phyloP scores from a whole-genome alignment of 2,113 vertebrate genomes.

The Furnarius figulus region DNA sequence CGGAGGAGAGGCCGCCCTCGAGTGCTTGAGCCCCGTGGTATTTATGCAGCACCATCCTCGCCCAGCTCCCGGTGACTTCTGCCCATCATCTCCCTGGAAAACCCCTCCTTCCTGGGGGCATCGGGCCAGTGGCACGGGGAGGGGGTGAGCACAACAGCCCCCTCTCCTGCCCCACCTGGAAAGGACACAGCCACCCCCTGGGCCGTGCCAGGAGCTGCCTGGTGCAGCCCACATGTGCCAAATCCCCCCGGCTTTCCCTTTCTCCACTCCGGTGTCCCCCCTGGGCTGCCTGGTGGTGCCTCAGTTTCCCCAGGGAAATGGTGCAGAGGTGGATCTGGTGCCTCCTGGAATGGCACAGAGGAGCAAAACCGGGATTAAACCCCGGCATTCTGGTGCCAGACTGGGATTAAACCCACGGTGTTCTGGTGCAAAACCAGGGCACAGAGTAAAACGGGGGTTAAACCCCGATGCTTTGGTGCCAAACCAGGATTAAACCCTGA shows the following conservation, averaged over 20 bases:
- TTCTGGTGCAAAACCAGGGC: neutral
- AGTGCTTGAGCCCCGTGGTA: neutral
- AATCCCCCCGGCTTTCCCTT: neutral
- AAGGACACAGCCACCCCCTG: neutral
- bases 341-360: neutral
- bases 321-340: neutral
- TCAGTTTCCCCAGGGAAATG: neutral
- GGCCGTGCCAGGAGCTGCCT: neutral
- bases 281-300: neutral
- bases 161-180: rapidly evolving
- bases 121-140: rapidly evolving
- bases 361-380: neutral
- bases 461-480: neutral
- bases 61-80: neutral
- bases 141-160: neutral
- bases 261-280: rapidly evolving
- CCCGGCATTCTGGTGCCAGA: neutral
- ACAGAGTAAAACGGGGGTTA: neutral
- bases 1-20: neutral
- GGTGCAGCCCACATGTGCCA: neutral
- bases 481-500: neutral
- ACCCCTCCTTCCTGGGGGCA: neutral
- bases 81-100: neutral
- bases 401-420: neutral
- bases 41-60: constrained; percentile 20